phyloP scores from a whole-genome alignment of 2,113 vertebrate genomes.

The Thryonomys swinderianus region DNA sequence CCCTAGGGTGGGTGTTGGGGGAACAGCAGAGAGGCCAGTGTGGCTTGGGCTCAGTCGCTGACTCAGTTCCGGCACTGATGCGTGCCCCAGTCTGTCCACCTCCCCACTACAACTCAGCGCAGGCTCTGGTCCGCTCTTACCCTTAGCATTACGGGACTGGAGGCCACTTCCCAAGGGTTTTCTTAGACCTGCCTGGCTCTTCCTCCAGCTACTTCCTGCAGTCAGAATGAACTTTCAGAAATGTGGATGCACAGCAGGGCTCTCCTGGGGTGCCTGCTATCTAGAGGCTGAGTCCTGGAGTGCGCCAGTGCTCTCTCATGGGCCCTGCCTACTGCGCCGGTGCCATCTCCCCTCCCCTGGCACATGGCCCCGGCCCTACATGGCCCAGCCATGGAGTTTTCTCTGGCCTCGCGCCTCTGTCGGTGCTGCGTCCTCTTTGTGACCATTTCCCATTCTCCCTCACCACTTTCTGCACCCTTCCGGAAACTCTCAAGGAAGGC shows the following conservation, averaged over 20 bases:
- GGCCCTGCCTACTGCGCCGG: neutral
- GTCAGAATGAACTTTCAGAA: neutral
- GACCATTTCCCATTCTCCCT: neutral
- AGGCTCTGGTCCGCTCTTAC: neutral
- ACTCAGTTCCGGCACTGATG: neutral
- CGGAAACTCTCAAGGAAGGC: neutral
- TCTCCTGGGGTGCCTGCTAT: neutral
- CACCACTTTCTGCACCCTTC: fast-evolving
- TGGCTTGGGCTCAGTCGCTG: neutral
- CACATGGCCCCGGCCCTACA: fast-evolving
- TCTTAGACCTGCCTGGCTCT: neutral
- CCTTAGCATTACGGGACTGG: no score
- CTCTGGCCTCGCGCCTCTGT: neutral
- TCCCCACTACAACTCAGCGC: no score
- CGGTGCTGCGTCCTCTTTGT: neutral
- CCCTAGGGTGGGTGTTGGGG: neutral
- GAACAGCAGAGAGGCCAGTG: neutral
- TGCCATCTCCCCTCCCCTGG: fast-evolving
- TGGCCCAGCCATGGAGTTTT: neutral
- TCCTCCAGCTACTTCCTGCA: neutral
- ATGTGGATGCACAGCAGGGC: neutral
- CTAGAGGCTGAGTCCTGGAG: neutral
- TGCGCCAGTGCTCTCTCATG: neutral
- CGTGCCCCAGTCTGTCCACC: neutral
- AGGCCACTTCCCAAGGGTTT: neutral